Percentiles rank a stretch among this genome's conserved stretches.
Evolutionary conservation across 2,797 vertebrate genomes (phyloP).

Genomic region (Sebastes baramenuke): DNA sequence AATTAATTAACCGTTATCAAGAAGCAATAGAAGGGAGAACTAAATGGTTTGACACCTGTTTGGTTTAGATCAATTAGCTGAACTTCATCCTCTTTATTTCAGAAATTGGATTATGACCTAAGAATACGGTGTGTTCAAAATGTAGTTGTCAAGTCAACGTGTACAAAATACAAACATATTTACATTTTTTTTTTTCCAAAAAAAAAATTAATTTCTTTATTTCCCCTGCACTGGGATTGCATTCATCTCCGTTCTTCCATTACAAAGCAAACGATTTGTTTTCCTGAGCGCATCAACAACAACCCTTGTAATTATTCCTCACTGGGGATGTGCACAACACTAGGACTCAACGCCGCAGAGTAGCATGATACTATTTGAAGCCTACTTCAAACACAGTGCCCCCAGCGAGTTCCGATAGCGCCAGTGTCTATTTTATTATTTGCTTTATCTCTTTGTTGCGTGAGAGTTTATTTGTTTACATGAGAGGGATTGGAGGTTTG

Average conservation of each 20-base stretch:
- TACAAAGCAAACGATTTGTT: slow-evolving; percentile 68
- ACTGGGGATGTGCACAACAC: slow-evolving; percentile 60
- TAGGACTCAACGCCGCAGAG: slow-evolving; percentile 61
- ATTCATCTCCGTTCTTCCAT: slow-evolving; percentile 51
- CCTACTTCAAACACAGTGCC: slow-evolving; percentile 79
- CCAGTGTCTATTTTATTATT: slow-evolving; percentile 79
- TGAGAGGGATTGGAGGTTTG: slow-evolving; percentile 85
- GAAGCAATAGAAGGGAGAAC: slow-evolving; percentile 28
- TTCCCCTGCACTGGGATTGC: slow-evolving; percentile 12
- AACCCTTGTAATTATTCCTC: slow-evolving; percentile 72
- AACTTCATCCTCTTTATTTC: background rate
- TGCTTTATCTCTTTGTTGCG: slow-evolving; percentile 83
- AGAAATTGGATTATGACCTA: slow-evolving; percentile 2
- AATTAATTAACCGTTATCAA: slow-evolving; percentile 27
- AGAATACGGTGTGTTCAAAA: slow-evolving; percentile 32
- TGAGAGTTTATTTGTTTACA: slow-evolving; percentile 85
- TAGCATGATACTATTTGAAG: slow-evolving; percentile 82
- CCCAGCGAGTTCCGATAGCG: slow-evolving; percentile 76
- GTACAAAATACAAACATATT: background rate
- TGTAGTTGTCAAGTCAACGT: background rate
- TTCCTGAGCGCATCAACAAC: slow-evolving; percentile 66
- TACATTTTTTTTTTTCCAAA: background rate
- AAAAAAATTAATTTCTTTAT: background rate
- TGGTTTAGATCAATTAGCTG: slow-evolving; percentile 43
- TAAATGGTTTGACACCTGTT: slow-evolving; percentile 60